phyloP scores from a whole-genome alignment of 2,797 vertebrate species.

The Glyptemys insculpta region DNA sequence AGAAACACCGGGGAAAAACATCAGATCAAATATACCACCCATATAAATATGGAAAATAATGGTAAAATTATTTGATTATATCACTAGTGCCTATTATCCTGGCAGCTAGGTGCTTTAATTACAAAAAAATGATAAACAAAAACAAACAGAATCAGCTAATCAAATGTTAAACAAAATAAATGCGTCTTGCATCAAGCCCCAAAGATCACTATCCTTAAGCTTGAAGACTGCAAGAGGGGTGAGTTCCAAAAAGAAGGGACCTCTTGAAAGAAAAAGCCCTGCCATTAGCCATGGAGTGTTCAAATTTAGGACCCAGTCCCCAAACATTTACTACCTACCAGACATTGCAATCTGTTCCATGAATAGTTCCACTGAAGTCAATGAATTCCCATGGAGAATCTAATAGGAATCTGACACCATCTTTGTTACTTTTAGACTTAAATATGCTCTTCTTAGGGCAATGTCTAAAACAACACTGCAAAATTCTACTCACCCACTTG shows the following conservation, averaged over 20 bases:
- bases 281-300: neutral
- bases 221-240: slow-evolving; percentile 5
- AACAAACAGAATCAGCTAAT: slow-evolving; percentile 26
- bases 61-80: neutral
- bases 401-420: slow-evolving; percentile 40
- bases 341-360: neutral
- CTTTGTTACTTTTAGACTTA: slow-evolving; percentile 22
- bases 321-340: neutral
- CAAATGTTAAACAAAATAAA: slow-evolving; percentile 37
- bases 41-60: neutral
- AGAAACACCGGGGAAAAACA: neutral
- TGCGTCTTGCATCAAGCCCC: neutral
- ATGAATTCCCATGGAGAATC: slow-evolving; percentile 2
- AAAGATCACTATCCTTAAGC: neutral
- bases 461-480: neutral
- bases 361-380: neutral
- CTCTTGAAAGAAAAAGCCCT: neutral
- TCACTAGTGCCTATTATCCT: neutral
- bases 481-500: neutral
- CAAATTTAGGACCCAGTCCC: neutral
- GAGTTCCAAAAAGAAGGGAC: neutral
- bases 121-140: slow-evolving; percentile 29
- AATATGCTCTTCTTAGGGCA: neutral
- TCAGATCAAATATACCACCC: neutral
- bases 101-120: slow-evolving; percentile 44